These are phyloP conservation scores for Spilogale gracilis DNA, from an alignment of 2,113 vertebrate genomes.

Conservation along the genomic window DNA sequence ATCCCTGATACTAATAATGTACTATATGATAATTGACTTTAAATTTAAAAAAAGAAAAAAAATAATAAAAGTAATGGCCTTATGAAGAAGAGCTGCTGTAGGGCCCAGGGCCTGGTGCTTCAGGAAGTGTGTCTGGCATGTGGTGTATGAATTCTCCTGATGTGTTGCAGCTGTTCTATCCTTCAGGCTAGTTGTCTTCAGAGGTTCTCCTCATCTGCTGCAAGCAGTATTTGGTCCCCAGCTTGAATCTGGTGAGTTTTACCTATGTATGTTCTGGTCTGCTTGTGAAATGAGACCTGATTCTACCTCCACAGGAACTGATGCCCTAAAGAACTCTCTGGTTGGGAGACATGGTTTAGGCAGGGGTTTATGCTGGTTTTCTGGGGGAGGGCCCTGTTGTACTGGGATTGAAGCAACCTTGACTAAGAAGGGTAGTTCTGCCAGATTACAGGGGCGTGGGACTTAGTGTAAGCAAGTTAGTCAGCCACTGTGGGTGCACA, in stretches of 20 bases:
- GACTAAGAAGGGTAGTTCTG: background rate
- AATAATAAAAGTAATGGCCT: background rate
- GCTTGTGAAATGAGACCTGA: background rate
- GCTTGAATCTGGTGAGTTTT: background rate
- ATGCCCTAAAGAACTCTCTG: background rate
- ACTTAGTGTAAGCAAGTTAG: background rate
- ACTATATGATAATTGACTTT: background rate
- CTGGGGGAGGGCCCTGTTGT: background rate
- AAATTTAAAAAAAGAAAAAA: background rate
- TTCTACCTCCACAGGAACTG: background rate
- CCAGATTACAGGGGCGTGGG: background rate
- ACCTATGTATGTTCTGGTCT: background rate
- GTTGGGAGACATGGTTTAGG: background rate
- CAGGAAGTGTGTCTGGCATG: background rate
- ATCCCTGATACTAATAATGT: background rate
- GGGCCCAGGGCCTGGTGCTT: background rate
- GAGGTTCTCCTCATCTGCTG: background rate
- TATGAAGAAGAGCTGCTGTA: background rate
- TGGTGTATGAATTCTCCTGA: background rate
- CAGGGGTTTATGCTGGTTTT: background rate
- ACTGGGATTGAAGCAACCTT: background rate
- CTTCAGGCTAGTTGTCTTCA: background rate
- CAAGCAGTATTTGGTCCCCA: background rate
- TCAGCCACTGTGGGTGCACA: background rate
- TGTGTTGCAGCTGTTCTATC: background rate